Evolutionary conservation across 1,140 invertebrate species (phyloP).

Genomic region (Metopolophium dirhodum): DNA sequence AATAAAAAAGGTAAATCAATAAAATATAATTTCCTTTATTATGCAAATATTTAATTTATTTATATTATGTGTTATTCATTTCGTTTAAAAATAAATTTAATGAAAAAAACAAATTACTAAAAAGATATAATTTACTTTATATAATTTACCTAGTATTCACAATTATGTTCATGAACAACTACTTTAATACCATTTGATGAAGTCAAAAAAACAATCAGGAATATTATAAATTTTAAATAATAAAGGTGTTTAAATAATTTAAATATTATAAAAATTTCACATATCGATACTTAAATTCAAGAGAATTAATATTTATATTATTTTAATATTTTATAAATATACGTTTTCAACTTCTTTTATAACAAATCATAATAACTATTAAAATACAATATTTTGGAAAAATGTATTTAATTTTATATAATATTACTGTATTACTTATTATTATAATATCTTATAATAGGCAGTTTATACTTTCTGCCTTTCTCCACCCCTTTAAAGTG

Average conservation of each 20-base stretch:
- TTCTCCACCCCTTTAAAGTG: neutral
- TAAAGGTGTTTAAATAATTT: no score
- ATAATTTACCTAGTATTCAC: neutral
- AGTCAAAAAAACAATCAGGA: neutral
- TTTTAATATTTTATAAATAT: no score
- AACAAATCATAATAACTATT: no score
- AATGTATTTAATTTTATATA: no score
- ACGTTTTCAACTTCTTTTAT: no score
- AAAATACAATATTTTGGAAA: no score
- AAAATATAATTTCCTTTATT: neutral
- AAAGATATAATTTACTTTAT: neutral
- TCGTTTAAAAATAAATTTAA: neutral
- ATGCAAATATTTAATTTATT: neutral
- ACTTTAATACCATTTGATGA: no score
- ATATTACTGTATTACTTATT: no score
- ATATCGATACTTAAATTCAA: neutral
- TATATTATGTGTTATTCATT: neutral
- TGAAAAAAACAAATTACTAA: neutral
- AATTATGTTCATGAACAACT: neutral
- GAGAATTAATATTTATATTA: neutral
- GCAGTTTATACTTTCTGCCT: no score
- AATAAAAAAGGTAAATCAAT: neutral
- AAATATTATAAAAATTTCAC: neutral
- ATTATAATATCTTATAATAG: no score
- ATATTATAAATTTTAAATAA: no score